Conservation (phyloP, 2,888 invertebrate genomes). For the Lithophane socia region DNA sequence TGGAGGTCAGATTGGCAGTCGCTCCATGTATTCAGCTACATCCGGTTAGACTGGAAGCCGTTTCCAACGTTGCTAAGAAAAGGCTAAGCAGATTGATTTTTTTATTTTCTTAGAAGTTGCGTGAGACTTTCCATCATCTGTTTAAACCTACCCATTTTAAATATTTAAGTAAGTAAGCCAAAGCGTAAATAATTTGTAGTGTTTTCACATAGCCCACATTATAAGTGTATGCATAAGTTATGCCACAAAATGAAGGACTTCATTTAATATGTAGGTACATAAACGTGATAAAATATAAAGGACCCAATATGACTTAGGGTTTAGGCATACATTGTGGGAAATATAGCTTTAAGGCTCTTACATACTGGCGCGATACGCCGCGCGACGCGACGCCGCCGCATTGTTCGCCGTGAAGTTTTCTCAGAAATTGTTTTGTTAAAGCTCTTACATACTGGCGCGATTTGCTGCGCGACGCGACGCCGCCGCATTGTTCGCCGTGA, state of each 20-base stretch:
- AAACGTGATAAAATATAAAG: constrained; percentile 12
- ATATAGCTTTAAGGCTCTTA: background rate
- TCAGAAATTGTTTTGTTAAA: too few relatives aligned
- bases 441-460: too few relatives aligned
- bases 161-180: background rate
- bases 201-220: constrained; percentile 9
- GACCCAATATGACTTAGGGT: constrained; percentile 5
- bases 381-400: too few relatives aligned
- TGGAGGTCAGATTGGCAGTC: too few relatives aligned
- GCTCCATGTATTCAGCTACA: too few relatives aligned
- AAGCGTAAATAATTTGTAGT: constrained; percentile 3
- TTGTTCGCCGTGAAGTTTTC: too few relatives aligned
- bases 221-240: constrained; percentile 32
- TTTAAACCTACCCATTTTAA: background rate
- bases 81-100: too few relatives aligned
- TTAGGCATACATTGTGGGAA: background rate
- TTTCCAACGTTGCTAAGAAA: too few relatives aligned
- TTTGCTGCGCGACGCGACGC: too few relatives aligned
- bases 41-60: too few relatives aligned
- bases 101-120: background rate
- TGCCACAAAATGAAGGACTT: constrained; percentile 22
- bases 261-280: constrained; percentile 30
- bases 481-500: too few relatives aligned
- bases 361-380: too few relatives aligned
- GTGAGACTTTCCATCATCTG: background rate